These are phyloP conservation scores for Caenorhabditis tropicalis DNA, from an alignment of 1,140 invertebrate genomes.

Conservation along the genomic window DNA sequence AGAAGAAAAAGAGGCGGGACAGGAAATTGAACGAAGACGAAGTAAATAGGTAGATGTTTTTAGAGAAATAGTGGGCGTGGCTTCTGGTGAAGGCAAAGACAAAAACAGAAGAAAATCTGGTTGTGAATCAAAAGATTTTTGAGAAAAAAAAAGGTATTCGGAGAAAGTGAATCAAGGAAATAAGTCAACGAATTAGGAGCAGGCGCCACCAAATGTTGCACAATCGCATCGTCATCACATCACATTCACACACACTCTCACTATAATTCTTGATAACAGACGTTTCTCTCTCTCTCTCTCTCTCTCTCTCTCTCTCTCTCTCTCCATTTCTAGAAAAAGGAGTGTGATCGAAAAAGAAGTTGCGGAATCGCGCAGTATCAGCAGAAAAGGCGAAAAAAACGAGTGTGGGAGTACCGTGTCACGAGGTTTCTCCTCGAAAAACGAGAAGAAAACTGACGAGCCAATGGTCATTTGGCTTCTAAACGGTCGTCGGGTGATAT, in stretches of 20 bases:
- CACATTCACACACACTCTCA: background rate
- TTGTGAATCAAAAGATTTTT: no score
- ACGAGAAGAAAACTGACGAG: background rate
- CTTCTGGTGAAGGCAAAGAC: background rate
- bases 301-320: no score
- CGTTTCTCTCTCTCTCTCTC: no score
- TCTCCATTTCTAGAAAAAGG: no score
- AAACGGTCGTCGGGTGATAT: background rate
- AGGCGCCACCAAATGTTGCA: background rate
- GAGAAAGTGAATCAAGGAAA: background rate
- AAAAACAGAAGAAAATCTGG: background rate
- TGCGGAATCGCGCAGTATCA: conserved; percentile 33
- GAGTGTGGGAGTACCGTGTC: conserved; percentile 3
- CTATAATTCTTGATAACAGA: conserved; percentile 5
- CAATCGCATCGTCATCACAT: background rate
- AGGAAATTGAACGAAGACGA: background rate
- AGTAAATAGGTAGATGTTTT: conserved; percentile 1
- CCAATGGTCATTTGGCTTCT: background rate
- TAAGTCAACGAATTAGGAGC: background rate
- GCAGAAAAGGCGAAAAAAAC: background rate
- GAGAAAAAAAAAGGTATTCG: background rate
- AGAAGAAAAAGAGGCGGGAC: background rate
- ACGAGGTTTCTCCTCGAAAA: conserved; percentile 6
- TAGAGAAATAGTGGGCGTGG: background rate
- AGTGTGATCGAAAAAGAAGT: background rate